Evolutionary conservation across 2,888 invertebrate species (phyloP), one percentile per base, ranked within the genome.

Genomic region (Argyra leucocephala): DNA sequence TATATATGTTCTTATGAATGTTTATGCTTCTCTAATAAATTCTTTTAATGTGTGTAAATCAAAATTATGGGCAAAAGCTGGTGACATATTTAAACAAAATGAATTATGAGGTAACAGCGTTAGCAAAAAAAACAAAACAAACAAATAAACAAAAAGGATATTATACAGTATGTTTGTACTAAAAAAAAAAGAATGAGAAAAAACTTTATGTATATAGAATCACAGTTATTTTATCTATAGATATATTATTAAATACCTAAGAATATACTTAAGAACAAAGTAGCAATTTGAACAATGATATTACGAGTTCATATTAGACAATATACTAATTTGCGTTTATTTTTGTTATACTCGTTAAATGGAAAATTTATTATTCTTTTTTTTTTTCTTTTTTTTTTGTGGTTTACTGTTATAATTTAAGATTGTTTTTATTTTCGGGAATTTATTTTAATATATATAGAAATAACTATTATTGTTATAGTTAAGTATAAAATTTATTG

Each of bases 271-370:
- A 4, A 31, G 12, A 31, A 31, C 31, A 31, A 31, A n/a, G 48
- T 48, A 48, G 48, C 48, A 48, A 48, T 48, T 48, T 48, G n/a
- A 48, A 15, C 6, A 15, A 10, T n/a, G 6, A 31, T 31, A 31
- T 31, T 31, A 37, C 2, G 48, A 48, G n/a, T 48, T 48, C 15
- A 48, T 18, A 48, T n/a, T 31, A 31, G 18, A 18, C 48, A 48
- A 48, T 18, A 12, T 18, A 48, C 48, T 48, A 48, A 48, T 48
- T 48, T 48, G n/a, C 48, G 48, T 48, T n/a, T 48, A 48, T 48
- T 48, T n/a, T 48, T 48, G 48, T 48, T 48, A n/a, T n/a, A 48
- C 48, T 48, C 18, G 48, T 48, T 48, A 48, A 48, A 48, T 48
- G 18, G 18, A 48, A 48, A 12, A 12, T 7, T 31, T 31, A 31